Conservation (phyloP, 1,140 invertebrate species). For the Drosophila subpulchrella region DNA sequence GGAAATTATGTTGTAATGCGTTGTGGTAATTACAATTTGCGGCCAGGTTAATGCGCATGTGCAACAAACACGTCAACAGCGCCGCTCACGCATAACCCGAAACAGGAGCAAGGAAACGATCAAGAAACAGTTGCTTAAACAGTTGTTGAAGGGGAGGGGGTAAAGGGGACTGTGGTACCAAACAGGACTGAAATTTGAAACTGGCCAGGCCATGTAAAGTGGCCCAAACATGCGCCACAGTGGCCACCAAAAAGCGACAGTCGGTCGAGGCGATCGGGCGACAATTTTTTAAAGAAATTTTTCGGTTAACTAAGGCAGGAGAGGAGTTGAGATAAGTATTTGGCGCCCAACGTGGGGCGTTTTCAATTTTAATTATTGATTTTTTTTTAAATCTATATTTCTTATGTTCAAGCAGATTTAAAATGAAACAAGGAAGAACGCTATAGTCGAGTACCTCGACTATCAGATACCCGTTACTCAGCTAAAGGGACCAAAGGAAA, state of each 20-base stretch:
- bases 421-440: too few relatives aligned
- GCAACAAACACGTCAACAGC: slow-evolving; percentile 78
- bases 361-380: background rate
- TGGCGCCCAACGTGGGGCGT: background rate
- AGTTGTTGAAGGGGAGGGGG: background rate
- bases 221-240: slow-evolving; percentile 77
- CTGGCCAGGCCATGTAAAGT: slow-evolving; percentile 76
- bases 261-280: slow-evolving; percentile 56
- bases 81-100: slow-evolving; percentile 47
- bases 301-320: slow-evolving; percentile 53
- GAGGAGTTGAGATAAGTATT: background rate
- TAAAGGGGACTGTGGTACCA: slow-evolving; percentile 1
- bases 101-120: slow-evolving; percentile 46
- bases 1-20: slow-evolving; percentile 81
- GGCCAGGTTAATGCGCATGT: slow-evolving; percentile 81
- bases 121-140: slow-evolving; percentile 28
- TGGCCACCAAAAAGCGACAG: slow-evolving; percentile 64
- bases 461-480: too few relatives aligned
- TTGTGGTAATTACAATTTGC: slow-evolving; percentile 83
- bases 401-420: too few relatives aligned
- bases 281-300: slow-evolving; percentile 57
- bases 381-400: background rate
- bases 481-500: too few relatives aligned
- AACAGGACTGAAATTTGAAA: slow-evolving; percentile 77
- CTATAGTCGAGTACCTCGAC: too few relatives aligned